Conservation (phyloP, 30 jellyfish, hydroid and myxozoan genomes). For the Hydractinia echinata region DNA sequence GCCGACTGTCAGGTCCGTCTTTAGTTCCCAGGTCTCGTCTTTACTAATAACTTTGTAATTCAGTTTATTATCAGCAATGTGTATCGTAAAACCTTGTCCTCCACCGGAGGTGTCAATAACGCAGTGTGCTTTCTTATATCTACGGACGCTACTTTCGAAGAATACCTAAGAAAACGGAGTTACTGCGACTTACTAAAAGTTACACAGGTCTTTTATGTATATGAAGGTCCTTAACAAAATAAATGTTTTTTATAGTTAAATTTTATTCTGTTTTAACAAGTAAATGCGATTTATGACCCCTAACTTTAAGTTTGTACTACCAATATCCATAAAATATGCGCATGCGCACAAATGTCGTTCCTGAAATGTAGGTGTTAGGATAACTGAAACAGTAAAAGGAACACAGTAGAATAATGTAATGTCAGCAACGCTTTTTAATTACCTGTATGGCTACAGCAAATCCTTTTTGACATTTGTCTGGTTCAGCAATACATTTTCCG, state of each 20-base stretch:
- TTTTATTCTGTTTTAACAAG: too few species aligned
- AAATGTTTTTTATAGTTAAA: too few species aligned
- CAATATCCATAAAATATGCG: too few species aligned
- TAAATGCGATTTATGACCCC: too few species aligned
- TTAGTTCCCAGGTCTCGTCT: constrained; percentile 74
- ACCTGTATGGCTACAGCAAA: constrained; percentile 92
- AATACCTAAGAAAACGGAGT: constrained; percentile 42
- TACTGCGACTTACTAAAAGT: too few species aligned
- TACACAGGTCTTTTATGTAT: too few species aligned
- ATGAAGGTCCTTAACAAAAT: too few species aligned
- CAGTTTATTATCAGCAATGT: constrained; percentile 65
- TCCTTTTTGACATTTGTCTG: constrained; percentile 87
- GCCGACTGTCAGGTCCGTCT: constrained; percentile 73
- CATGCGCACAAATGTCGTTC: too few species aligned
- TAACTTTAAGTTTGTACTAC: too few species aligned
- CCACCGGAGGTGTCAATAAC: constrained; percentile 95
- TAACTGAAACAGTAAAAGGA: too few species aligned
- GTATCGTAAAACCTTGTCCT: constrained; percentile 80
- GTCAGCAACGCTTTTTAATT: not conserved
- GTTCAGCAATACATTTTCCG: constrained; percentile 88
- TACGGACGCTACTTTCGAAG: constrained; percentile 54
- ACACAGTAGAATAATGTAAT: too few species aligned
- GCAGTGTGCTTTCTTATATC: constrained; percentile 65
- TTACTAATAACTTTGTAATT: constrained; percentile 73
- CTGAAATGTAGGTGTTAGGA: too few species aligned